Evolutionary conservation across 2,888 invertebrate genomes (phyloP), one percentile per base, ranked within the genome.

Genomic region (Alloscopus bannaensis): DNA sequence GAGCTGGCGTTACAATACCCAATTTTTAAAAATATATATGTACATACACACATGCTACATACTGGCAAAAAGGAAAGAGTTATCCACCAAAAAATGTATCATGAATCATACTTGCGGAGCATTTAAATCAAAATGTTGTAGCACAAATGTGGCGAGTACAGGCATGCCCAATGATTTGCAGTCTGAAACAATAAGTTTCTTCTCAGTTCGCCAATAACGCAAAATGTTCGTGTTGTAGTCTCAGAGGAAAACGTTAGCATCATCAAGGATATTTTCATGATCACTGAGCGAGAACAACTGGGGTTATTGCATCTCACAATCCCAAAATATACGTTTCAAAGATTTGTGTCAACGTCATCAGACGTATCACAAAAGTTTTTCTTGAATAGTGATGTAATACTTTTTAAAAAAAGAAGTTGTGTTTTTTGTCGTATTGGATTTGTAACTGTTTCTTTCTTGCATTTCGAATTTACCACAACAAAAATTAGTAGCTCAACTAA

Each of bases 221-320:
- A n/a, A n/a, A n/a, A n/a, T n/a, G n/a, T n/a, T n/a, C n/a, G n/a
- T n/a, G n/a, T n/a, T n/a, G n/a, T n/a, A n/a, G n/a, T n/a, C n/a
- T n/a, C n/a, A n/a, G 52, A 52, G 52, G 20, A 24, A 52, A 52
- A 52, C 20, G 52, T 24, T 22, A 22, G n/a, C 68, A 18, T 36
- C 28, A 31, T 57, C 42, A 69, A 55, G 68, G 57, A 57, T 57
- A 55, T 42, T 57, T 45, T 60, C 57, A 71, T 71, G 45, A 29
- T 71, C 60, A 66, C 31, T 66, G 50, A 66, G 29, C 50, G 31
- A 66, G 66, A 66, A 66, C 66, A 20, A 62, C 40, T 16, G 42
- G 62, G 40, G 31, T 59, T 29, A 18, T 59, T 59, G 31, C 24
- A 45, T 45, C 18, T 45, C 45, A 52, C 52, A 36, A 36, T 36